Conservation (phyloP, 2,113 vertebrate species). For the Sphaerodactylus townsendi region DNA sequence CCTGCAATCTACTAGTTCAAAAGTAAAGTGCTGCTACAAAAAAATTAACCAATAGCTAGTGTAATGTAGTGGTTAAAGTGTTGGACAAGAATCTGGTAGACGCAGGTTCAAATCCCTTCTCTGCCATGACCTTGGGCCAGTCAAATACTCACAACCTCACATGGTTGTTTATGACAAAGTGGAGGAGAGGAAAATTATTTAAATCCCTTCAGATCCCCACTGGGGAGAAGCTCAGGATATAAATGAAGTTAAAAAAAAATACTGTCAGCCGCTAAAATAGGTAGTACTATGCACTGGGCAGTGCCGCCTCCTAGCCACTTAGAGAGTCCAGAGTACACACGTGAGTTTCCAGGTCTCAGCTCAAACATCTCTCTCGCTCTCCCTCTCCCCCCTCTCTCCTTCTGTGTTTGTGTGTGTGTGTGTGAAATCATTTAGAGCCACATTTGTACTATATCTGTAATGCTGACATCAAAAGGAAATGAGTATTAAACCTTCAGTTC, state of each 20-base stretch:
- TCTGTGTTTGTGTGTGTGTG: not conserved
- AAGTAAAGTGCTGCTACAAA: not conserved
- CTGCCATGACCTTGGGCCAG: no score
- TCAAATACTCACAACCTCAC: no score
- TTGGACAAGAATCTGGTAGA: no score
- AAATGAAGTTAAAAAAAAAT: no score
- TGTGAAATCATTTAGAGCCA: not conserved
- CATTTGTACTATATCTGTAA: not conserved
- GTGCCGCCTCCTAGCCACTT: not conserved
- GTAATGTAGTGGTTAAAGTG: no score
- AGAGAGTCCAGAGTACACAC: not conserved
- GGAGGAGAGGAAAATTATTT: no score
- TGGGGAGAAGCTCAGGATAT: no score
- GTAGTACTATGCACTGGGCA: not conserved
- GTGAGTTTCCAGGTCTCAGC: not conserved
- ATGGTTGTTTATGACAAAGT: no score
- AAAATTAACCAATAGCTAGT: not conserved
- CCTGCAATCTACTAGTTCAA: not conserved
- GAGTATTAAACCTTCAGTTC: not conserved
- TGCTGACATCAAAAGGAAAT: not conserved
- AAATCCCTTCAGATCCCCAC: no score
- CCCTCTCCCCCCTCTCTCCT: no score
- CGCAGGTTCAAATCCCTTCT: no score
- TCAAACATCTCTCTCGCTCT: not conserved
- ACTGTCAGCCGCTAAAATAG: not conserved